Evolutionary conservation across 2,797 vertebrate species (phyloP), one percentile per base, ranked within the genome.

Genomic region (Hylomyscus alleni): DNA sequence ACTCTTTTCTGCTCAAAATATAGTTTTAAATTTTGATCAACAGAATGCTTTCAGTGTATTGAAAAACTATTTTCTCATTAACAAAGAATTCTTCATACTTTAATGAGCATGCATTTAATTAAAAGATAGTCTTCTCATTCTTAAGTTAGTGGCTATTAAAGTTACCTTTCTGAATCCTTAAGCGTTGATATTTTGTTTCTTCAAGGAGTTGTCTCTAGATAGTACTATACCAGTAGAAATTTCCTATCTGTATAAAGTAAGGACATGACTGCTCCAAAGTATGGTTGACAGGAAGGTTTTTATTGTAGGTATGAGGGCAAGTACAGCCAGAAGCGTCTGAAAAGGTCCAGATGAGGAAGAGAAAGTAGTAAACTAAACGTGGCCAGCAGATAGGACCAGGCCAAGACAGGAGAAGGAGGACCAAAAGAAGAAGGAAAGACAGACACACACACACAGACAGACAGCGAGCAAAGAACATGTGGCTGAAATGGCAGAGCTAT

Each of bases 1-100:
- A 92, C 91, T 92, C 69, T 94, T 98, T 91, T 91, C 89, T 96
- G 73, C 94, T 97, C 60, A 91, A 97, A 89, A 90, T 93, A 22
- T 37, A 94, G 69, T 86, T 95, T 60, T 93, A 83, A 88, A 90
- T 93, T 97, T 90, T 95, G 22, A 44, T 91, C 95, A 97, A 29
- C 31, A 90, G 52, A 37, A 62, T 88, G 91, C 50, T 96, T 50
- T 62, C 86, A 72, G 73, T 60, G 93, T 88, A 90, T 96, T 86
- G 95, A 60, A 73, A 92, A 44, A 92, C 10, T 10, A 54, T 93
- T 94, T 91, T 91, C 76, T 88, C 47, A n/a, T 77, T 93, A 95
- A 91, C 37, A 40, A 95, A 89, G 86, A 93, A 29, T 97, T 90
- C 83, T 95, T 90, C 83, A 54, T 84, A 37, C 34, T 84, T 84